Conservation (phyloP, 2,888 invertebrate genomes). For the Graphium colonna region DNA sequence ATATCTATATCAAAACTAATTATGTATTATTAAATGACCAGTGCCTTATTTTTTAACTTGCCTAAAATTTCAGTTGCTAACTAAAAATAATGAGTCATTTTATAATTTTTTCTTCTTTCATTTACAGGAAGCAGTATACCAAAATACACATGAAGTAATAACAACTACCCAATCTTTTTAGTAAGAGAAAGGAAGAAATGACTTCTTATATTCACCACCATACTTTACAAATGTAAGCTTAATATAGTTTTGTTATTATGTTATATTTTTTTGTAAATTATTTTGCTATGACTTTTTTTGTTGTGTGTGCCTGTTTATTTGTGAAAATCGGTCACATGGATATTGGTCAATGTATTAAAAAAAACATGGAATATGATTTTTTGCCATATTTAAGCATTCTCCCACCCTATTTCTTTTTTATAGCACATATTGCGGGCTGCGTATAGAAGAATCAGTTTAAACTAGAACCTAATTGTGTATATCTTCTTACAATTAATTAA, state of each 20-base stretch:
- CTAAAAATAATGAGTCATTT: neutral
- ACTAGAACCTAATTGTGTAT: neutral
- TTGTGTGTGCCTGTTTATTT: constrained; percentile 17
- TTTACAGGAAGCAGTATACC: constrained; percentile 78
- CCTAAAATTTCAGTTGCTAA: constrained; percentile 27
- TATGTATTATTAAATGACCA: constrained; percentile 54
- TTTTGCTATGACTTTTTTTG: constrained; percentile 27
- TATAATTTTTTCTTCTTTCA: constrained; percentile 47
- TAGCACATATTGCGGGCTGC: neutral
- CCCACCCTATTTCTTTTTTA: neutral
- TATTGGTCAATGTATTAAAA: too few species aligned
- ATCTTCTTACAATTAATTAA: too few species aligned
- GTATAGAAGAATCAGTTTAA: neutral
- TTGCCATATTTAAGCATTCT: too few species aligned
- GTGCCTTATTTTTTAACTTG: constrained; percentile 23
- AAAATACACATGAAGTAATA: constrained; percentile 77
- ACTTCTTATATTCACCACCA: constrained; percentile 62
- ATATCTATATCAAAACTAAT: constrained; percentile 59
- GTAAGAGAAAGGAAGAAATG: constrained; percentile 71
- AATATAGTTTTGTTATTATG: constrained; percentile 51
- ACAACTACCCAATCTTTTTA: constrained; percentile 66
- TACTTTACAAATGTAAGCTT: constrained; percentile 64
- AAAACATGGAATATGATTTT: too few species aligned
- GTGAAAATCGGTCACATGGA: neutral
- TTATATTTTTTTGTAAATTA: constrained; percentile 34